Base-by-base conservation (phyloP, 2,888 invertebrate species). In the Ypsolopha scabrella region DNA sequence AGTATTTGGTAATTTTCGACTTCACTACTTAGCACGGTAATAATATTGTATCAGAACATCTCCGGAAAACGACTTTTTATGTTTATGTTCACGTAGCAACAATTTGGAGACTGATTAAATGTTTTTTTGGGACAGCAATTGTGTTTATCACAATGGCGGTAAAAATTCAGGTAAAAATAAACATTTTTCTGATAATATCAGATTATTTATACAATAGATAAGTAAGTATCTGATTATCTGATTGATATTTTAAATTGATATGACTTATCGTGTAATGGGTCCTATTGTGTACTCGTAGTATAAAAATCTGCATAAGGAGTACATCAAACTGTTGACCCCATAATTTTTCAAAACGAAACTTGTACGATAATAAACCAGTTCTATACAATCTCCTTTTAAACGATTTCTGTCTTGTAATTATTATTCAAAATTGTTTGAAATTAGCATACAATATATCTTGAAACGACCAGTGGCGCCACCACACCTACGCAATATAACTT, bases 371-470 rank as follows among this genome's bases (percentile, higher is more conserved):
- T 56, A 57, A 70, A 72, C 77, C 67, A 64, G 76, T 75, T 39
- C 39, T 39, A 39, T 11, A 39, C 24, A 39, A 39, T 11, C 70
- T 60, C 69, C 70, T 69, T 65, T 67, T 65, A 74, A 70, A 68
- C 72, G 69, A 73, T 76, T 70, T 48, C 49, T 79, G 72, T 67
- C 65, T 68, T 67, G 70, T 78, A 75, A 78, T 82, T 75, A 75
- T 74, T 75, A 76, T 82, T 80, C 72, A 56, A 77, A 71, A 68
- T 70, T 47, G 67, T 67, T 57, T 59, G 55, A 63, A 67, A 78
- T 79, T 78, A 73, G 75, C 85, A 85, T 85, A 85, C 85, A 85
- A 85, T 85, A 81, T 79, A 71, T 73, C 68, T 63, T 64, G 57
- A 60, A 41, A 7, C 49, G 65, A 65, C 58, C 60, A 54, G 64